Conservation (phyloP, 2,797 vertebrate genomes). For the Ciconia nigra region DNA sequence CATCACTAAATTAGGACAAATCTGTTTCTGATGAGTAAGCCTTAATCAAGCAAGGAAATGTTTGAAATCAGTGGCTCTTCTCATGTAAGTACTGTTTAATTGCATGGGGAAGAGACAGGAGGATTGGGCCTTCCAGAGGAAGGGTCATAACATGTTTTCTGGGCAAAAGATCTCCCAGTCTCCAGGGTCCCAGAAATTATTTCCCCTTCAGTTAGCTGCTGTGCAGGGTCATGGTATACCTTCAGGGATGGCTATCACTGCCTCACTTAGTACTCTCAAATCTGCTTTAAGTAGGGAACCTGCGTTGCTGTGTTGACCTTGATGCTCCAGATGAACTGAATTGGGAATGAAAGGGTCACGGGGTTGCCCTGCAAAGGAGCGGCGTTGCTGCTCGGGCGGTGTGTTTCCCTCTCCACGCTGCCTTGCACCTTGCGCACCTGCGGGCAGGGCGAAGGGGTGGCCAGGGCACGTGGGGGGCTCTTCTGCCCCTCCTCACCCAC, state of each 20-base stretch:
- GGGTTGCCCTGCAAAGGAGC: background rate
- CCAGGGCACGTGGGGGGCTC: fast-evolving
- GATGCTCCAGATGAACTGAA: background rate
- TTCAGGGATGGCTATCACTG: background rate
- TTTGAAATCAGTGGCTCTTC: background rate
- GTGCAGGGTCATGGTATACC: background rate
- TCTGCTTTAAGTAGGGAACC: background rate
- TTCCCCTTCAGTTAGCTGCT: background rate
- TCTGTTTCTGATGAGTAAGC: background rate
- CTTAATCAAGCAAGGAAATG: background rate
- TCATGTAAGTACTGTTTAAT: background rate
- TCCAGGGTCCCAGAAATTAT: background rate
- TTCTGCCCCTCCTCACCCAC: background rate
- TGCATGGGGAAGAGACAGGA: background rate
- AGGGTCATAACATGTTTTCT: background rate
- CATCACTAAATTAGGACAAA: background rate
- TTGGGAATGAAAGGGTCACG: background rate
- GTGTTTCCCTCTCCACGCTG: background rate
- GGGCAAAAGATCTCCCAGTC: background rate
- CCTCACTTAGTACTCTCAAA: background rate
- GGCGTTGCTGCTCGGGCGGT: fast-evolving
- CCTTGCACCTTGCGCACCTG: background rate
- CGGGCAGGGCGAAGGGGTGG: background rate
- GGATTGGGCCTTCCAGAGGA: background rate
- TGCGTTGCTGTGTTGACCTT: background rate